Conservation (phyloP, 2,888 invertebrate species). For the Pemphredon lugubris region DNA sequence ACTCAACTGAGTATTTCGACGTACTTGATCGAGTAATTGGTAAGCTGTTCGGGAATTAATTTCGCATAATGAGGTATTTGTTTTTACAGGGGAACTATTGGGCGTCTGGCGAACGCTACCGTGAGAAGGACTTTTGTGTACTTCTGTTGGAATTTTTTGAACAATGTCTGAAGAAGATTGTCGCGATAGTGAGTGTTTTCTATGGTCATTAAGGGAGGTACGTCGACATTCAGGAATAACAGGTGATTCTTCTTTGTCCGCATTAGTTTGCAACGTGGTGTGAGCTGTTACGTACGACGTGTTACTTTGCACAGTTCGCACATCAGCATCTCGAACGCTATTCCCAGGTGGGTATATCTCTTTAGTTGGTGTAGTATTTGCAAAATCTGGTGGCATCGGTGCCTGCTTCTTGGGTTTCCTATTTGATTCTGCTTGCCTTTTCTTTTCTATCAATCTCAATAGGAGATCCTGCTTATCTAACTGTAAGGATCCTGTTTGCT, state of each 20-base stretch:
- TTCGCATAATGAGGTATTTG: slow-evolving; percentile 71
- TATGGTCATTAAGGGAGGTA: slow-evolving; percentile 51
- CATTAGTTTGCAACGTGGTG: slow-evolving; percentile 50
- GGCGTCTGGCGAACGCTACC: slow-evolving; percentile 65
- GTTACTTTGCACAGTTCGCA: slow-evolving; percentile 62
- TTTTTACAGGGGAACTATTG: slow-evolving; percentile 71
- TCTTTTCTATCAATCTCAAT: slow-evolving; percentile 85
- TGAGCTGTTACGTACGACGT: slow-evolving; percentile 67
- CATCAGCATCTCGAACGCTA: slow-evolving; percentile 60
- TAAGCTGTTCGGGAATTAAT: slow-evolving; percentile 84
- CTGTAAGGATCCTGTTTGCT: slow-evolving; percentile 80
- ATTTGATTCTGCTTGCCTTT: slow-evolving; percentile 83
- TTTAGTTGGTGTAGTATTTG: slow-evolving; percentile 69
- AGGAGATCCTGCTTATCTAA: slow-evolving; percentile 86
- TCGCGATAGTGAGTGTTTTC: slow-evolving; percentile 64
- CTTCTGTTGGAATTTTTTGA: slow-evolving; percentile 60
- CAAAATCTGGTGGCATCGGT: slow-evolving; percentile 78
- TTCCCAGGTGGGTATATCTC: slow-evolving; percentile 58
- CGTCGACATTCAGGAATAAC: slow-evolving; percentile 28
- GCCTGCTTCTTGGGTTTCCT: slow-evolving; percentile 78
- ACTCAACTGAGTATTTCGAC: slow-evolving; percentile 92
- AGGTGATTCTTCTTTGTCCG: slow-evolving; percentile 39
- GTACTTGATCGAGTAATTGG: slow-evolving; percentile 90
- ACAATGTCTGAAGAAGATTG: slow-evolving; percentile 71
- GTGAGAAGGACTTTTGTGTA: slow-evolving; percentile 70